Evolutionary conservation across 2,888 invertebrate species (phyloP).

Genomic region (Dascillus cervinus): DNA sequence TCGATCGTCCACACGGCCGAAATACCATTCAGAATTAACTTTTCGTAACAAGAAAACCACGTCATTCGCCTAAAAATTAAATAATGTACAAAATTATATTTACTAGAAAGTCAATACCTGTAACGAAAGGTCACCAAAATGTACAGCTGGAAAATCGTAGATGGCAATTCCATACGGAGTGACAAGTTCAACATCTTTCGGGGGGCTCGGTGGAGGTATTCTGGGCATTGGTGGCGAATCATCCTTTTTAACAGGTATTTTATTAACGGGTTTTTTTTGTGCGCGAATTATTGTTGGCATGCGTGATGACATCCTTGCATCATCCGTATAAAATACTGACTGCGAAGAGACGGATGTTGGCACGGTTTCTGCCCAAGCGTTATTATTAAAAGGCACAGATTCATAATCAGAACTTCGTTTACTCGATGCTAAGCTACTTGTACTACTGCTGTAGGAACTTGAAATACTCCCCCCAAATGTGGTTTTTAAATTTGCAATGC

Average conservation of each 20-base stretch:
- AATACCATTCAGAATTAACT: constrained; percentile 74
- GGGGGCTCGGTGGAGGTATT: constrained; percentile 70
- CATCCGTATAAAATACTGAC: constrained; percentile 11
- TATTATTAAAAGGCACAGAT: constrained; percentile 46
- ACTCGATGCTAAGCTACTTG: constrained; percentile 55
- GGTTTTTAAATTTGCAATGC: constrained; percentile 34
- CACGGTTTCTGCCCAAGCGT: constrained; percentile 17
- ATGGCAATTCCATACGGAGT: constrained; percentile 68
- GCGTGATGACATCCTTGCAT: background rate
- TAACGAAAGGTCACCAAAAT: constrained; percentile 71
- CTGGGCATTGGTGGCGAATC: constrained; percentile 73
- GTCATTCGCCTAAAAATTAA: constrained; percentile 57
- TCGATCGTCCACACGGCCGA: constrained; percentile 55
- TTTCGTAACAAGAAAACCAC: constrained; percentile 61
- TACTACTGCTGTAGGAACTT: constrained; percentile 39
- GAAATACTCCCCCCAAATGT: constrained; percentile 37
- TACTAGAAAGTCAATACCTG: constrained; percentile 50
- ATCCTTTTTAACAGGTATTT: constrained; percentile 33
- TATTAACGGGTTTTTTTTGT: constrained; percentile 31
- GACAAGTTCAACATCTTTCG: constrained; percentile 40
- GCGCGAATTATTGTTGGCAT: constrained; percentile 69
- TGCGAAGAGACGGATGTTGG: constrained; percentile 4
- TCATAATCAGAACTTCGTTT: constrained; percentile 76
- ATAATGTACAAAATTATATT: constrained; percentile 4
- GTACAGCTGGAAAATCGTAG: constrained; percentile 68